phyloP scores from a whole-genome alignment of 1,140 invertebrate species.

The Hyphantria cunea region DNA sequence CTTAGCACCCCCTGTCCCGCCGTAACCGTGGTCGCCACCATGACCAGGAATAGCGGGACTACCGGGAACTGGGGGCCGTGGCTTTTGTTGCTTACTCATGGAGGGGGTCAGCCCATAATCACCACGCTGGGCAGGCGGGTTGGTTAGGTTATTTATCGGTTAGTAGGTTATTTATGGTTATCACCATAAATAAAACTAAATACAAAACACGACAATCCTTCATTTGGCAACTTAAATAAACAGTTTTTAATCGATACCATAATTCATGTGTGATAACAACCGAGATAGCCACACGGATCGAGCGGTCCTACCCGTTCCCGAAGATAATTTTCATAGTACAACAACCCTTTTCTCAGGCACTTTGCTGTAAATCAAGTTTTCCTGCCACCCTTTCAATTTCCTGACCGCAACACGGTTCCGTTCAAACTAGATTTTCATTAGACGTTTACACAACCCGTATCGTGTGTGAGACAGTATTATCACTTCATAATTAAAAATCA shows the following conservation, averaged over 20 bases:
- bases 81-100: too few species aligned
- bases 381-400: constrained; percentile 65
- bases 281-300: constrained; percentile 34
- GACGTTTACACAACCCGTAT: constrained; percentile 44
- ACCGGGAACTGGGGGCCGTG: too few species aligned
- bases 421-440: constrained; percentile 62
- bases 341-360: constrained; percentile 64
- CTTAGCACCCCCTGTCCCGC: too few species aligned
- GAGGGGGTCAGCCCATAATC: too few species aligned
- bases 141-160: too few species aligned
- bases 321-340: constrained; percentile 70
- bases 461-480: constrained; percentile 41
- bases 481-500: constrained; percentile 32
- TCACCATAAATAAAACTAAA: not conserved
- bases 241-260: constrained; percentile 38
- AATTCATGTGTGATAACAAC: constrained; percentile 45
- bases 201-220: not conserved
- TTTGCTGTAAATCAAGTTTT: constrained; percentile 68
- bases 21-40: too few species aligned
- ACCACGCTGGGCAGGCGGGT: too few species aligned
- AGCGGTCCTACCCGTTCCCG: constrained; percentile 38
- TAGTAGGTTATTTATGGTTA: too few species aligned
- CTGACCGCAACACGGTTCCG: constrained; percentile 58
- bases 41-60: too few species aligned
- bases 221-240: constrained; percentile 28